phyloP scores from a whole-genome alignment of 2,797 vertebrate species.

The Pangasius macronema region DNA sequence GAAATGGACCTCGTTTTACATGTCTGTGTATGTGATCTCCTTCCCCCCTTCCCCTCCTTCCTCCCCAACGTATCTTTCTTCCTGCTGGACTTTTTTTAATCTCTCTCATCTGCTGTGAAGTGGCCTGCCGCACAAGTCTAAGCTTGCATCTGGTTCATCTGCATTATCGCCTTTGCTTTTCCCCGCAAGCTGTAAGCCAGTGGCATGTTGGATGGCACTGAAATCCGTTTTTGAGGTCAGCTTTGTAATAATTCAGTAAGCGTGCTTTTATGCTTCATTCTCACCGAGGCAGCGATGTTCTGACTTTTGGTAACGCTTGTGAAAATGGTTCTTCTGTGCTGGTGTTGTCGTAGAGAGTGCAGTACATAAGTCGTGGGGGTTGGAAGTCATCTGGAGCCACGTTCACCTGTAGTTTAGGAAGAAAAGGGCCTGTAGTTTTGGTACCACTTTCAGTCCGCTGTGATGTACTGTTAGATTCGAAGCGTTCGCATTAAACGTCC shows the following conservation, averaged over 20 bases:
- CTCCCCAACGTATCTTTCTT: conserved; percentile 10
- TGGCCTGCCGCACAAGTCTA: conserved; percentile 15
- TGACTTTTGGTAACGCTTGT: neutral
- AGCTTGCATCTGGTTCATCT: conserved; percentile 38
- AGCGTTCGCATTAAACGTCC: neutral
- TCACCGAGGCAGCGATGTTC: neutral
- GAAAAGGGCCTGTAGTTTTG: neutral
- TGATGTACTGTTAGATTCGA: neutral
- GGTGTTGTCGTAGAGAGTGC: neutral
- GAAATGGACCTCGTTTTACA: conserved; percentile 30
- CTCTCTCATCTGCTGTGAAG: conserved; percentile 34
- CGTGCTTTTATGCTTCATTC: neutral
- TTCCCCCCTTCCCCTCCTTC: too few species aligned
- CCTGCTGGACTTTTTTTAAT: neutral
- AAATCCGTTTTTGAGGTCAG: neutral
- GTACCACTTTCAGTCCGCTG: neutral
- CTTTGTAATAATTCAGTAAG: neutral
- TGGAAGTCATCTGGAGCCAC: neutral
- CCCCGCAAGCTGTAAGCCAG: neutral
- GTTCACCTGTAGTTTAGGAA: neutral
- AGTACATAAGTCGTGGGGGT: neutral
- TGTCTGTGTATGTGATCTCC: conserved; percentile 2
- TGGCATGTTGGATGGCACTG: conserved; percentile 3
- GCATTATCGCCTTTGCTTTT: neutral
- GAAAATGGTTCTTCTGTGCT: neutral